Conservation (phyloP, 2,113 vertebrate genomes). For the Capra hircus region DNA sequence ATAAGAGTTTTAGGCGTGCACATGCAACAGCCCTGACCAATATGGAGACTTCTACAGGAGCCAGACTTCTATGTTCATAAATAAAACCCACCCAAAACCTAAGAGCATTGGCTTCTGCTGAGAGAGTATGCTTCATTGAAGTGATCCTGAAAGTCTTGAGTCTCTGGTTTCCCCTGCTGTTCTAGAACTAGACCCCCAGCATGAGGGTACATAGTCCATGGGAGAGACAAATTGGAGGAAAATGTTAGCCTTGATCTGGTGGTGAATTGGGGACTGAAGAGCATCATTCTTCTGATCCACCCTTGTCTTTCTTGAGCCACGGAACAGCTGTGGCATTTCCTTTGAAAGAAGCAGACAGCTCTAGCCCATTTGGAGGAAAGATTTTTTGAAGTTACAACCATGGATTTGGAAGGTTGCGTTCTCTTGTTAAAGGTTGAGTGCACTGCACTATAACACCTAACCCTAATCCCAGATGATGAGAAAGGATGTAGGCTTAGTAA, state of each 20-base stretch:
- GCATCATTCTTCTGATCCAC: background rate
- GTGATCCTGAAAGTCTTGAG: background rate
- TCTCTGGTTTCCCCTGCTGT: background rate
- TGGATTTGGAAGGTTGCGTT: slow-evolving; percentile 16
- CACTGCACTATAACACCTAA: background rate
- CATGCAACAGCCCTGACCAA: background rate
- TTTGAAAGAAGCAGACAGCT: slow-evolving; percentile 27
- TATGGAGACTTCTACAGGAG: background rate
- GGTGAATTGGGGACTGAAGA: background rate
- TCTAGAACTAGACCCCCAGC: background rate
- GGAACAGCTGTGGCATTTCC: slow-evolving; percentile 44
- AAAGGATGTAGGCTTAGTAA: background rate
- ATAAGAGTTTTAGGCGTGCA: background rate
- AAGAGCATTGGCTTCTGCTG: background rate
- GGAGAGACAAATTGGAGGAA: background rate
- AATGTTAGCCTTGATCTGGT: background rate
- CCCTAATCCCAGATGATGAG: background rate
- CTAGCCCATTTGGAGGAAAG: background rate
- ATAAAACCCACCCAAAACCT: background rate
- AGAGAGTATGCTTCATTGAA: background rate
- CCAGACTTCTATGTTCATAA: background rate
- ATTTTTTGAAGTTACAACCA: slow-evolving; percentile 12
- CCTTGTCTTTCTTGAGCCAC: background rate
- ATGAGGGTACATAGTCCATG: background rate
- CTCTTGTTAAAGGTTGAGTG: background rate